A percentile compares a stretch with the other conserved stretches of the same genome.
phyloP scores from a whole-genome alignment of 2,113 vertebrate species.

The Stomatorhinus ivindoensis region DNA sequence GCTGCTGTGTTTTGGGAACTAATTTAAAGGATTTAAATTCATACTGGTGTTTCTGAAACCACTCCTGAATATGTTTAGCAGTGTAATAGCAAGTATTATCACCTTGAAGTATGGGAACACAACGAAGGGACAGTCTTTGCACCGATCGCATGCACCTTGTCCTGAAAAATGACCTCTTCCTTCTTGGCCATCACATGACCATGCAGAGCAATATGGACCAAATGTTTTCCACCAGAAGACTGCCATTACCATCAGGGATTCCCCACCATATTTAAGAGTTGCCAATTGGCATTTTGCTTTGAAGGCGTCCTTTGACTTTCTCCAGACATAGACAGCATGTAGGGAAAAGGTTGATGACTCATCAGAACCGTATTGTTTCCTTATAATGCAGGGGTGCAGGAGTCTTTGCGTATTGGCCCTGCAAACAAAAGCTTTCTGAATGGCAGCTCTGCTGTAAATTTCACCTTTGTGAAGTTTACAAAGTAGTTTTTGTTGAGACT shows the following conservation, averaged over 20 bases:
- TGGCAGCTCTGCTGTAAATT: background rate
- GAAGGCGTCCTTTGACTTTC: background rate
- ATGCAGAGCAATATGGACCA: background rate
- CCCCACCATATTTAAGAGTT: background rate
- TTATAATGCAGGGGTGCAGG: background rate
- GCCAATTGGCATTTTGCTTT: background rate
- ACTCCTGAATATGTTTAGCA: background rate
- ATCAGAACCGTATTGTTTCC: background rate
- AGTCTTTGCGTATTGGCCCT: background rate
- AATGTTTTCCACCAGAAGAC: background rate
- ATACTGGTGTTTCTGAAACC: background rate
- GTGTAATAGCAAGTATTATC: background rate
- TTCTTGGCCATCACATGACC: background rate
- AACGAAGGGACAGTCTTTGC: background rate
- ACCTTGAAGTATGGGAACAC: background rate
- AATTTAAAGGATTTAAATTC: background rate
- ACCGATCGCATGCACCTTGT: background rate
- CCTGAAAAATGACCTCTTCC: background rate
- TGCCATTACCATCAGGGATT: background rate
- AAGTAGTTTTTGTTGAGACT: background rate
- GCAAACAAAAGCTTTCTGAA: background rate
- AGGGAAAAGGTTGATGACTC: background rate
- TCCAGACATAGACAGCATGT: background rate
- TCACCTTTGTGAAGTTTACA: background rate
- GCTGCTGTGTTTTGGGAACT: background rate